Conservation (phyloP, 2,888 invertebrate species). For the Stomorhina lunata region DNA sequence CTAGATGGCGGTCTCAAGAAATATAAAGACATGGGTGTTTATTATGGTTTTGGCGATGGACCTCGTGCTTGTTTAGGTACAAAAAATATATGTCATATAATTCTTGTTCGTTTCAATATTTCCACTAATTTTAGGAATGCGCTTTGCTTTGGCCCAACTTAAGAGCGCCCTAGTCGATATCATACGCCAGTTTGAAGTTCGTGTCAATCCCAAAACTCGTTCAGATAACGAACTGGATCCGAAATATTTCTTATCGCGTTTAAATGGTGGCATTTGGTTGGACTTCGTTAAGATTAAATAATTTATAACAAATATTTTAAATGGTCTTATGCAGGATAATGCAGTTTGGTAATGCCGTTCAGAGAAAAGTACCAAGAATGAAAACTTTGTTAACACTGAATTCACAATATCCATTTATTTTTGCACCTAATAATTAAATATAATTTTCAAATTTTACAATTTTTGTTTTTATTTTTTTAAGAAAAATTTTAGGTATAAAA, state of each 20-base stretch:
- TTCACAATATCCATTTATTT: too few species aligned
- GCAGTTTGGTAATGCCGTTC: too few species aligned
- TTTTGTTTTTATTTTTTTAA: too few species aligned
- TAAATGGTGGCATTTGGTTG: constrained; percentile 74
- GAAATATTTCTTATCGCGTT: constrained; percentile 67
- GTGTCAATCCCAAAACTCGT: constrained; percentile 74
- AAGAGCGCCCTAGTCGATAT: constrained; percentile 76
- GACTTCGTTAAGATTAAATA: constrained; percentile 70
- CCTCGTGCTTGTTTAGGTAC: constrained; percentile 76
- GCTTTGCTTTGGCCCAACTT: constrained; percentile 76
- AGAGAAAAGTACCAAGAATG: too few species aligned
- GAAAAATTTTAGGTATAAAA: too few species aligned
- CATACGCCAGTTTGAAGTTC: constrained; percentile 75
- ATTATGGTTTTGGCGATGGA: constrained; percentile 76
- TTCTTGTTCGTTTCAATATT: too few species aligned
- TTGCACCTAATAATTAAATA: too few species aligned
- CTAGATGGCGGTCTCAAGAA: constrained; percentile 72
- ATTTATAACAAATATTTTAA: too few species aligned
- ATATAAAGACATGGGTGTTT: constrained; percentile 73
- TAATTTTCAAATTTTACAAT: too few species aligned
- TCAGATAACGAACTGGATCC: constrained; percentile 74
- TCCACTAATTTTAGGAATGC: constrained; percentile 72
- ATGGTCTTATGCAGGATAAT: too few species aligned
- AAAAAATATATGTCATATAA: too few species aligned
- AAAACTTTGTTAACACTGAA: too few species aligned